A percentile compares a stretch with the other conserved stretches of the same genome.
These are phyloP conservation scores for Athripsodes cinereus DNA, from an alignment of 2,888 invertebrate genomes.

Conservation along the genomic window DNA sequence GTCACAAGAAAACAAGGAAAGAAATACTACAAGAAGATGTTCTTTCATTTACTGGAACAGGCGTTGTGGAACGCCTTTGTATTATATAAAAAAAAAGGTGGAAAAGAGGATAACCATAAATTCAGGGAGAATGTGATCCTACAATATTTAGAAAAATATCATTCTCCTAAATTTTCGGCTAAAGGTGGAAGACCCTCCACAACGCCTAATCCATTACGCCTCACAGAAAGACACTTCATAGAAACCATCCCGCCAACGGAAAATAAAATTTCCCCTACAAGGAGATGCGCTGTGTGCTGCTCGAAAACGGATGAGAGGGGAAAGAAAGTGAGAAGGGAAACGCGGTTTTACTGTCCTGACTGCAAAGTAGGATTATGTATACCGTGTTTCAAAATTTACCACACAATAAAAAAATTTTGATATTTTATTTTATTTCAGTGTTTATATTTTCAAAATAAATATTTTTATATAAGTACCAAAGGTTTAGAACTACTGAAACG, in stretches of 20 bases:
- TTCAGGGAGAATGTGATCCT: slow-evolving; percentile 8
- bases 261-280: slow-evolving; percentile 13
- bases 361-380: slow-evolving; percentile 20
- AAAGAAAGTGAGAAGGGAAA: slow-evolving; percentile 16
- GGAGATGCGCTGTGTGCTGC: slow-evolving; percentile 16
- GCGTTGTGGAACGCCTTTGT: slow-evolving; percentile 29
- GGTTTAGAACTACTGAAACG: too few species aligned
- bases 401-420: slow-evolving; percentile 10
- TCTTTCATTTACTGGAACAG: slow-evolving; percentile 28
- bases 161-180: background rate
- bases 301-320: slow-evolving; percentile 13
- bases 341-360: slow-evolving; percentile 16
- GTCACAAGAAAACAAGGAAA: slow-evolving; percentile 26
- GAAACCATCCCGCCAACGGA: slow-evolving; percentile 1
- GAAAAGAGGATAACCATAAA: slow-evolving; percentile 1
- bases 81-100: slow-evolving; percentile 17
- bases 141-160: background rate
- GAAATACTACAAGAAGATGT: slow-evolving; percentile 29
- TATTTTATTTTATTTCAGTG: too few species aligned
- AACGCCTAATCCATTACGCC: slow-evolving; percentile 1
- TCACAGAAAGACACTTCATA: slow-evolving; percentile 4
- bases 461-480: too few species aligned
- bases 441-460: too few species aligned
- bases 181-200: slow-evolving; percentile 1
- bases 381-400: slow-evolving; percentile 20